Evolutionary conservation across 1,140 invertebrate genomes (phyloP).

Genomic region (Dolichoris vasculosae): DNA sequence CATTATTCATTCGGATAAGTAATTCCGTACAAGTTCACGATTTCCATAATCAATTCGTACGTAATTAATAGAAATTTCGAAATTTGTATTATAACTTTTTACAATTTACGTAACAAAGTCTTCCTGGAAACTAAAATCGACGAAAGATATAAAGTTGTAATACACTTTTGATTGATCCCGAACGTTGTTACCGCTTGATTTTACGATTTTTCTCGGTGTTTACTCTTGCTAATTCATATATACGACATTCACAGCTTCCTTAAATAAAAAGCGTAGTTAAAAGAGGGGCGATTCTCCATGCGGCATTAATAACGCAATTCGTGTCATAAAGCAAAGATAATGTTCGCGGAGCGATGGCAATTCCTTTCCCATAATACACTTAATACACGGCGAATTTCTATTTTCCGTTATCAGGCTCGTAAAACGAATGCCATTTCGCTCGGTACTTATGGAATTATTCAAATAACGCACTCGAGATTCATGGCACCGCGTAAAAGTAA

Average conservation of each 20-base stretch:
- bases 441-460: not conserved
- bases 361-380: not conserved
- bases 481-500: constrained; percentile 45
- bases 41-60: no score
- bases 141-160: no score
- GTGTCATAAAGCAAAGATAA: not conserved
- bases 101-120: no score
- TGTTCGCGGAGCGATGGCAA: not conserved
- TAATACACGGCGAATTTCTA: not conserved
- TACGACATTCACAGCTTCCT: not conserved
- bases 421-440: not conserved
- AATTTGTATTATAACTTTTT: no score
- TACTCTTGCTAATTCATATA: not conserved
- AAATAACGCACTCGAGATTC: constrained; percentile 39
- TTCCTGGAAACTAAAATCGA: no score
- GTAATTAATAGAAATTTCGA: no score
- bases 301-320: constrained; percentile 14
- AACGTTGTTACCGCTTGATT: no score
- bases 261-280: not conserved
- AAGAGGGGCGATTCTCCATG: not conserved
- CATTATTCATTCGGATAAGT: no score
- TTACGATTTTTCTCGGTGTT: not conserved
- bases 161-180: no score
- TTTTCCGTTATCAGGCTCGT: not conserved
- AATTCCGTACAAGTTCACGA: no score